These are phyloP conservation scores for Periparus ater DNA, from an alignment of 2,797 vertebrate species.

Conservation along the genomic window DNA sequence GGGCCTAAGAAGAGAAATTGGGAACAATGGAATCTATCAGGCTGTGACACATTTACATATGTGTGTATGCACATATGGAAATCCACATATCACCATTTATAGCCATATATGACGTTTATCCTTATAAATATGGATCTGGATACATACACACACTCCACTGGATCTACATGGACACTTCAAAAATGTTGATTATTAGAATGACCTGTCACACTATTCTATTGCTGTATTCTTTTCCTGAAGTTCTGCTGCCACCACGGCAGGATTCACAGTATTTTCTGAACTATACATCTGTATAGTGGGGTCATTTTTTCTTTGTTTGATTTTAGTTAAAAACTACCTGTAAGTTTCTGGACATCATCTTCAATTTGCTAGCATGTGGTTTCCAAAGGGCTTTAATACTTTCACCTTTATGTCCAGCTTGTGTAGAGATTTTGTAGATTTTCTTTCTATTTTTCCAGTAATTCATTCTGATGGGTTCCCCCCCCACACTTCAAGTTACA, in stretches of 20 bases:
- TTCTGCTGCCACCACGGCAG: conserved; percentile 30
- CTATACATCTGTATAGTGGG: background rate
- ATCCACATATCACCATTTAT: background rate
- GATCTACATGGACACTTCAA: background rate
- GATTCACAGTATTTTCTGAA: conserved; percentile 28
- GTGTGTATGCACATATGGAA: background rate
- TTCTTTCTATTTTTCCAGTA: background rate
- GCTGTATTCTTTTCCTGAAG: conserved; percentile 41
- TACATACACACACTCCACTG: background rate
- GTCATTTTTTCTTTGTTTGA: conserved; percentile 21
- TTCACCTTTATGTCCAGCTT: background rate
- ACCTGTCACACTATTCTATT: conserved; percentile 16
- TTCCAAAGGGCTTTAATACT: background rate
- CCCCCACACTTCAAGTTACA: background rate
- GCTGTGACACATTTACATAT: background rate
- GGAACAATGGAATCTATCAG: background rate
- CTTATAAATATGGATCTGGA: background rate
- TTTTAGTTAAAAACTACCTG: conserved; percentile 49
- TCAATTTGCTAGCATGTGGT: background rate
- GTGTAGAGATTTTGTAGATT: background rate
- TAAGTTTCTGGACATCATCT: background rate
- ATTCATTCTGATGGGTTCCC: background rate
- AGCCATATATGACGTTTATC: background rate
- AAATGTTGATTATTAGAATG: conserved; percentile 14
- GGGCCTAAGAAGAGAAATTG: background rate